Conservation (phyloP, 2,797 vertebrate species). For the Todus mexicanus region DNA sequence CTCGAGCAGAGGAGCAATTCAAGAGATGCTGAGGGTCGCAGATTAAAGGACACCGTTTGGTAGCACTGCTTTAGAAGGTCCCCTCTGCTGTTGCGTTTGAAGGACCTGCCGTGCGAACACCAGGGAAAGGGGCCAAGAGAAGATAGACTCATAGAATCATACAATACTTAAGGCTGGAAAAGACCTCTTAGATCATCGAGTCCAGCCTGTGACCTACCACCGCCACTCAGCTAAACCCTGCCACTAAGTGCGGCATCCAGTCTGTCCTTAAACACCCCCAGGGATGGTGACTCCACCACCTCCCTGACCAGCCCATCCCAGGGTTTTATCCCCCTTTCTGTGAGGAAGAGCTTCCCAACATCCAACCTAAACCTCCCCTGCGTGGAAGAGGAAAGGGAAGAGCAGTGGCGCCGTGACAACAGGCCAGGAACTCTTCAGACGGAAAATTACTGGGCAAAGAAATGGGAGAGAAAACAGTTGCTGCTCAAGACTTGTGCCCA, state of each 20-base stretch:
- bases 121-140: neutral
- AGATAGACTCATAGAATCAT: too few species aligned
- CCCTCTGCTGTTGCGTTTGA: accelerated
- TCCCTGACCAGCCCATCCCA: too few species aligned
- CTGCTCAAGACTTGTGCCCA: neutral
- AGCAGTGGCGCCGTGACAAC: accelerated
- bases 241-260: too few species aligned
- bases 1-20: accelerated
- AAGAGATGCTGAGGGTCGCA: neutral
- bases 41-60: accelerated
- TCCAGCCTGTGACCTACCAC: too few species aligned
- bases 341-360: too few species aligned
- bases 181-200: too few species aligned
- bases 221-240: too few species aligned
- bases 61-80: accelerated
- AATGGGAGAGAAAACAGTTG: accelerated
- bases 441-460: neutral
- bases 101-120: neutral
- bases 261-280: too few species aligned
- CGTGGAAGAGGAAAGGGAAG: neutral
- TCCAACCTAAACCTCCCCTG: too few species aligned
- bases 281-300: too few species aligned
- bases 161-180: too few species aligned
- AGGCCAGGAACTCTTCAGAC: accelerated
- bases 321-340: too few species aligned